A percentile compares a stretch with the other conserved stretches of the same genome.
These are phyloP conservation scores for Cotesia vestalis DNA, from an alignment of 1,140 invertebrate species.

Conservation along the genomic window DNA sequence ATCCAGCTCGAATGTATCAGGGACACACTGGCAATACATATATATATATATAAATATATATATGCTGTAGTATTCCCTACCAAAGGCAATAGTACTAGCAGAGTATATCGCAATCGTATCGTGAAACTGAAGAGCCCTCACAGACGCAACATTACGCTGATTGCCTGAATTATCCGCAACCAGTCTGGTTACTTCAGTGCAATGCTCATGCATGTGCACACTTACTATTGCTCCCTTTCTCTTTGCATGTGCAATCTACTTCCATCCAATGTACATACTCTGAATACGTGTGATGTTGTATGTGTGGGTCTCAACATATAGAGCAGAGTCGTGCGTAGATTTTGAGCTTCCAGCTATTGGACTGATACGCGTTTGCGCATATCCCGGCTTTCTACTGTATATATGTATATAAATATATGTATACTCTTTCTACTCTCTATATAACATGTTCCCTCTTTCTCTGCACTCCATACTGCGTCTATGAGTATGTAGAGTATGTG, in stretches of 20 bases:
- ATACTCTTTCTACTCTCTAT: no score
- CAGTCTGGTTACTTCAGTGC: constrained; percentile 42
- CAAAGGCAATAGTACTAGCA: no score
- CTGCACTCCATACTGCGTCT: neutral
- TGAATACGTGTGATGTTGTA: constrained; percentile 3
- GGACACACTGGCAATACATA: no score
- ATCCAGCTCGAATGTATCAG: constrained; percentile 26
- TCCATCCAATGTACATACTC: constrained; percentile 12
- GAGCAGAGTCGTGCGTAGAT: constrained; percentile 5
- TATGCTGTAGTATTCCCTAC: no score
- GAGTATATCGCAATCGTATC: constrained; percentile 34
- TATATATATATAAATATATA: constrained; percentile 11
- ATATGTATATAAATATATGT: no score
- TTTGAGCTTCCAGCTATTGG: constrained; percentile 33
- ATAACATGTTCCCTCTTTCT: constrained; percentile 1
- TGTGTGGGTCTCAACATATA: neutral
- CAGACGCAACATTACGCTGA: constrained; percentile 65
- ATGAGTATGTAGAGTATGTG: constrained; percentile 19
- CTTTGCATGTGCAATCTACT: constrained; percentile 1
- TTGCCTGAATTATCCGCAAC: constrained; percentile 67
- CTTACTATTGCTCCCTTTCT: constrained; percentile 22
- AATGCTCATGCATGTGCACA: constrained; percentile 35
- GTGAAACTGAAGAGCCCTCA: constrained; percentile 59
- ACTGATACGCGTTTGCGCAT: constrained; percentile 34
- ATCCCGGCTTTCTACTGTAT: neutral